Percentiles rank a stretch among this genome's conserved stretches.
Evolutionary conservation across 1,140 invertebrate species (phyloP).

Genomic region (Laodelphax striatellus): DNA sequence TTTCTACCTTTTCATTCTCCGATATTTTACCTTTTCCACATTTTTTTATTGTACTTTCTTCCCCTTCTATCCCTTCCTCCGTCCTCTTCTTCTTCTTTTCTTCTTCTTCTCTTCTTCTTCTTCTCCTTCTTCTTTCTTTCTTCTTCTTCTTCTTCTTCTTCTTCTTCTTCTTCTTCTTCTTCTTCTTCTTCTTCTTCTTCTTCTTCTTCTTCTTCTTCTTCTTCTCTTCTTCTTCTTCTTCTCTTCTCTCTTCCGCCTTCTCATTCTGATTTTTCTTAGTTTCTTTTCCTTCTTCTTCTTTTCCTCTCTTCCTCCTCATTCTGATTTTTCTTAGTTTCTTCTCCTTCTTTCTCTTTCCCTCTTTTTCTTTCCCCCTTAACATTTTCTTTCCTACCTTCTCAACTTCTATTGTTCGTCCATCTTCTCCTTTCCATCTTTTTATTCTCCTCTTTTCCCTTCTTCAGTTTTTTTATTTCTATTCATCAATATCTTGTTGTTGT

Average conservation of each 20-base stretch:
- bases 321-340: slow-evolving; percentile 1
- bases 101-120: too few relatives aligned
- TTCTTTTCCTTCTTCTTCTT: too few relatives aligned
- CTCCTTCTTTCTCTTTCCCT: background rate
- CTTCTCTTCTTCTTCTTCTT: background rate
- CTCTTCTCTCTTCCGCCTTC: too few relatives aligned
- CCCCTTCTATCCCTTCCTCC: too few relatives aligned
- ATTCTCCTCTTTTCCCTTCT: background rate
- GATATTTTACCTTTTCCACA: too few relatives aligned
- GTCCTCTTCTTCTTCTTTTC: too few relatives aligned
- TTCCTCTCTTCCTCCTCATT: background rate
- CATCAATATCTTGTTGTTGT: slow-evolving; percentile 19
- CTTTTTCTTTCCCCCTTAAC: background rate
- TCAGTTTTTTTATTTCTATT: slow-evolving; percentile 14
- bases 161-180: background rate
- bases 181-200: slow-evolving; percentile 1
- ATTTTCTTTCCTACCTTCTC: slow-evolving; percentile 2
- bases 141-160: background rate
- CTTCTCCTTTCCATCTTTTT: background rate
- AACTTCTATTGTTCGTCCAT: background rate
- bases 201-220: background rate
- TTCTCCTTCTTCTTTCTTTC: too few relatives aligned
- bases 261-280: too few relatives aligned
- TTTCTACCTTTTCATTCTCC: too few relatives aligned
- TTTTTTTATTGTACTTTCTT: too few relatives aligned